phyloP scores from a whole-genome alignment of 2,797 vertebrate genomes.

The Basileuterus tristriatus region DNA sequence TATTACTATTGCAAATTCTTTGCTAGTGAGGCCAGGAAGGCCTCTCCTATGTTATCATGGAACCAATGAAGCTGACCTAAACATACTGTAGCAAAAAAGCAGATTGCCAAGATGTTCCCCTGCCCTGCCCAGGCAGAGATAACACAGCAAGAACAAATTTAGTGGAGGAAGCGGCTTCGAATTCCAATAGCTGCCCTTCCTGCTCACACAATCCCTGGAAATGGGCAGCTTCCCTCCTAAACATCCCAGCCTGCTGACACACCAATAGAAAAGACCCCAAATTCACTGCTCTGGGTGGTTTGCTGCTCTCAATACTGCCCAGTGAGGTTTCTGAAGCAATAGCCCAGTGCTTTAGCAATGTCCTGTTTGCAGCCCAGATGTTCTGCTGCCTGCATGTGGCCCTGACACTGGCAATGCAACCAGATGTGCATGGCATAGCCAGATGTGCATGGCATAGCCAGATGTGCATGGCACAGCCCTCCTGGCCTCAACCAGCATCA shows the following conservation, averaged over 20 bases:
- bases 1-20: slow-evolving; percentile 36
- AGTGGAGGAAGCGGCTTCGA: slow-evolving; percentile 83
- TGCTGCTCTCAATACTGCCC: neutral
- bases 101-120: slow-evolving; percentile 42
- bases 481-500: accelerated
- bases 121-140: slow-evolving; percentile 58
- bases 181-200: slow-evolving; percentile 85
- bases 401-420: neutral
- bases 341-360: neutral
- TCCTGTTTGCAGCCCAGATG: neutral
- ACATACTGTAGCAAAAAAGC: slow-evolving; percentile 39
- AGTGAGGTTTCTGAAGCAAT: neutral
- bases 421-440: neutral
- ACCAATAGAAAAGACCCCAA: slow-evolving; percentile 16
- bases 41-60: slow-evolving; percentile 44
- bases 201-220: slow-evolving; percentile 91
- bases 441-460: neutral
- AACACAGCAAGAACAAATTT: slow-evolving; percentile 56
- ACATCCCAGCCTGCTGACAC: slow-evolving; percentile 47
- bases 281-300: neutral
- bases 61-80: slow-evolving; percentile 36
- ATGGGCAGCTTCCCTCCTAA: slow-evolving; percentile 82
- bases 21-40: slow-evolving; percentile 2
- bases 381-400: neutral
- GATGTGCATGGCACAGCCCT: neutral